These are phyloP conservation scores for Gnatocerus cornutus DNA, from an alignment of 2,888 invertebrate species.

Conservation along the genomic window DNA sequence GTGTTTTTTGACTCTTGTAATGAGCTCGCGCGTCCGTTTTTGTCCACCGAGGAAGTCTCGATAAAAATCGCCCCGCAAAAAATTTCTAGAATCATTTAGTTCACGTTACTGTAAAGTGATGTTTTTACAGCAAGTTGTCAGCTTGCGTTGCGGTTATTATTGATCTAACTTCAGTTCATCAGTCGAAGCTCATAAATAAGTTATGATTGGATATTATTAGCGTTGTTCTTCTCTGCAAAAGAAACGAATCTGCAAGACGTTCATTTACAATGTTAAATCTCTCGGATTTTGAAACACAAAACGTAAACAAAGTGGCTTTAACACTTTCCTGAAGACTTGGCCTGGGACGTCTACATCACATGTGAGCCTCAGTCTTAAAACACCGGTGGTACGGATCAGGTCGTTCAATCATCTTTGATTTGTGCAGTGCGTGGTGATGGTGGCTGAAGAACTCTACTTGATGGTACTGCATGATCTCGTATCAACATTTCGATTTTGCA, in stretches of 20 bases:
- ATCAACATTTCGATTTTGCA: too few relatives aligned
- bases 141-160: background rate
- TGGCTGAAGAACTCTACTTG: background rate
- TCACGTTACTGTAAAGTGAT: too few relatives aligned
- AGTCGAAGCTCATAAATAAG: background rate
- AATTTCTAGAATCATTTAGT: too few relatives aligned
- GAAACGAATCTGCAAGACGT: background rate
- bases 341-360: constrained; percentile 6
- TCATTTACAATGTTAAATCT: too few relatives aligned
- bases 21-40: too few relatives aligned
- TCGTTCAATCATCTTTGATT: constrained; percentile 30
- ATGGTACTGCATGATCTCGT: background rate
- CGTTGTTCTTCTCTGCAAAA: background rate
- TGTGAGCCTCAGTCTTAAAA: constrained; percentile 43
- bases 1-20: too few relatives aligned
- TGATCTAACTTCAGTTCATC: background rate
- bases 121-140: too few relatives aligned
- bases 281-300: too few relatives aligned
- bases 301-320: too few relatives aligned
- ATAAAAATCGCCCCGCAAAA: too few relatives aligned
- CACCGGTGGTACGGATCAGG: constrained; percentile 36
- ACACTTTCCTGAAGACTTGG: background rate
- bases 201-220: constrained; percentile 2
- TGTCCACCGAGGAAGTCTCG: too few relatives aligned
- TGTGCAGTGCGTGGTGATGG: constrained; percentile 17